Conservation (phyloP, 2,888 invertebrate genomes). For the Acronicta psi region DNA sequence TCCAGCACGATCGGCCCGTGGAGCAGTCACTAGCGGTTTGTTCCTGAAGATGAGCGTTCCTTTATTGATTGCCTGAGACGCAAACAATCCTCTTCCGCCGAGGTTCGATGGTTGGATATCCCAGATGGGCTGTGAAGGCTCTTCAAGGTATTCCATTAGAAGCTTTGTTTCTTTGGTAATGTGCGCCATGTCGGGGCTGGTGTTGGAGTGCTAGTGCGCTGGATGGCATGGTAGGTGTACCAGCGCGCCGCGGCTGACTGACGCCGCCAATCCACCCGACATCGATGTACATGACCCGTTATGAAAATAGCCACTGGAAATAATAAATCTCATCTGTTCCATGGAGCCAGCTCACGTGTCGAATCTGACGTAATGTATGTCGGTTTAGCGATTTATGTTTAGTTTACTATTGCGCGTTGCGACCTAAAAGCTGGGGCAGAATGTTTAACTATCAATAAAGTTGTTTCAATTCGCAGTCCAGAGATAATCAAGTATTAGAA, state of each 20-base stretch:
- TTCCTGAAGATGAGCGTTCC: constrained; percentile 92
- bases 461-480: constrained; percentile 8
- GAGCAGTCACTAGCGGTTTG: constrained; percentile 91
- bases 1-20: constrained; percentile 87
- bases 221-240: constrained; percentile 59
- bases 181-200: constrained; percentile 59
- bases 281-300: constrained; percentile 75
- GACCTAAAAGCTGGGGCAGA: constrained; percentile 49
- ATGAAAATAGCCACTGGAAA: constrained; percentile 85
- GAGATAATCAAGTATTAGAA: constrained; percentile 6
- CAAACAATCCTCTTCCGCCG: constrained; percentile 92
- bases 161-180: constrained; percentile 36
- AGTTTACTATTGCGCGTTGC: constrained; percentile 59
- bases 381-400: constrained; percentile 64
- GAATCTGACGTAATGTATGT: constrained; percentile 75
- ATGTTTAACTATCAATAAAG: constrained; percentile 47
- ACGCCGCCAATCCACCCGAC: constrained; percentile 60
- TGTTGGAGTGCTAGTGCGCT: constrained; percentile 48
- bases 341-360: constrained; percentile 73
- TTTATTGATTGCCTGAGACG: constrained; percentile 88
- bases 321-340: constrained; percentile 73
- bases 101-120: constrained; percentile 88
- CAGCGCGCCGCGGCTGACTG: constrained; percentile 72
- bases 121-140: constrained; percentile 78
- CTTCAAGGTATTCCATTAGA: constrained; percentile 51